These are phyloP conservation scores for Microchirus variegatus DNA, from an alignment of 2,797 vertebrate genomes.

Conservation along the genomic window DNA sequence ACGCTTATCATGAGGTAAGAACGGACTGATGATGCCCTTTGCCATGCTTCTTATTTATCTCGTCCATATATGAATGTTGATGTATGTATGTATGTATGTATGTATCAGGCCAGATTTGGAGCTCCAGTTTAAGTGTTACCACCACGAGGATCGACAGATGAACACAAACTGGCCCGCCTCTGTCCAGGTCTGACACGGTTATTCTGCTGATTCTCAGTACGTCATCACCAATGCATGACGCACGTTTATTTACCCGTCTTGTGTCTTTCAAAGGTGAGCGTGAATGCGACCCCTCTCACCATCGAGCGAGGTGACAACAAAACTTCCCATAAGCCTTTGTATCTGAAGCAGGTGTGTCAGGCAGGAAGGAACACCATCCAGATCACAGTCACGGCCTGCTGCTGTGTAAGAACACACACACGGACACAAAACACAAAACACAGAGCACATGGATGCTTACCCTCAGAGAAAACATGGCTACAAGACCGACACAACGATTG, in stretches of 20 bases:
- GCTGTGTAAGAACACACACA: constrained; percentile 85
- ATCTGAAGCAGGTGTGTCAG: constrained; percentile 94
- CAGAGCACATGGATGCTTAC: too few relatives aligned
- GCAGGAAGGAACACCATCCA: constrained; percentile 94
- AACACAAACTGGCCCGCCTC: constrained; percentile 97
- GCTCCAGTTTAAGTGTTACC: constrained; percentile 96
- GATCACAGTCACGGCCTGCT: constrained; percentile 95
- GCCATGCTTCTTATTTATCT: background rate
- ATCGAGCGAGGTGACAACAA: constrained; percentile 95
- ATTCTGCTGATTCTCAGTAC: background rate
- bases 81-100: constrained; percentile 4
- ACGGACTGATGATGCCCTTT: background rate
- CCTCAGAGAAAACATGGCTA: background rate
- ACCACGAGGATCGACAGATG: constrained; percentile 94
- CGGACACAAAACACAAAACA: background rate
- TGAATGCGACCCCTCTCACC: constrained; percentile 90
- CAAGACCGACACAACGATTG: background rate
- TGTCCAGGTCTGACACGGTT: constrained; percentile 84
- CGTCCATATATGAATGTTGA: background rate
- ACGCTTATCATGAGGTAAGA: constrained; percentile 88
- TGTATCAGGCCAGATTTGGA: constrained; percentile 88
- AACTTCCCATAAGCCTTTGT: constrained; percentile 92
- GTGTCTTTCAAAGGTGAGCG: constrained; percentile 83
- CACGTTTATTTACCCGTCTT: background rate
- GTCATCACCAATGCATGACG: background rate